Base-by-base conservation (phyloP, 2,113 vertebrate genomes). In the Galemys pyrenaicus region DNA sequence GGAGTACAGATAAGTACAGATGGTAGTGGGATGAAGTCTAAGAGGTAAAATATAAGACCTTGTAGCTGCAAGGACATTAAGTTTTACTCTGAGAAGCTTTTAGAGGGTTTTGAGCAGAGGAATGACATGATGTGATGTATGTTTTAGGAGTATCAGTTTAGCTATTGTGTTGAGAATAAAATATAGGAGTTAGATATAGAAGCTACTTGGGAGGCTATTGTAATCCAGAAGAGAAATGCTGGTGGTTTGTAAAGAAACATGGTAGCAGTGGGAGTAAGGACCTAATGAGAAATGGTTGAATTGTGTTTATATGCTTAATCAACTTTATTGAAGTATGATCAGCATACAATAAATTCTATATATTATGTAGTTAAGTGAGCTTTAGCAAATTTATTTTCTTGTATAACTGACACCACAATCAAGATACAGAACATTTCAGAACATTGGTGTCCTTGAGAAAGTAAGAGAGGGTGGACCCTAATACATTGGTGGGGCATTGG, bases 361-460 rank as follows among this genome's bases (percentile, higher is more conserved):
- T 20, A 56, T 78, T 87, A 37, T 78, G 62, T 41, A 74, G 30
- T 89, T 94, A 9, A 79, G 0, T 74, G 56, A 78, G 3, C 80
- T 87, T 90, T 94, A 73, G 68, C 60, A 62, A 16, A 28, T 80
- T 74, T 90, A 70, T 74, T 87, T 92, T 75, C 35, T 67, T 30
- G 41, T 80, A 19, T 82, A 85, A 84, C 62, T 95, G 22, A 46
- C 60, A 78, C 41, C 49, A 85, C 44, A 80, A 24, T 95, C 49
- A 94, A 62, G 37, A 92, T 90, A 67, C 54, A 77, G 49, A 89
- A 73, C 39, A 78, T 80, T 86, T 91, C 39, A n/a, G n/a, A n/a
- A n/a, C n/a, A n/a, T 49, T 73, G 70, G 13, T 49, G 30, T 83
- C 30, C 22, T 90, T 81, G 65, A 88, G 20, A 64, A 78, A 22